These are phyloP conservation scores for Alsophila aescularia DNA, from an alignment of 2,888 invertebrate genomes.

Conservation along the genomic window DNA sequence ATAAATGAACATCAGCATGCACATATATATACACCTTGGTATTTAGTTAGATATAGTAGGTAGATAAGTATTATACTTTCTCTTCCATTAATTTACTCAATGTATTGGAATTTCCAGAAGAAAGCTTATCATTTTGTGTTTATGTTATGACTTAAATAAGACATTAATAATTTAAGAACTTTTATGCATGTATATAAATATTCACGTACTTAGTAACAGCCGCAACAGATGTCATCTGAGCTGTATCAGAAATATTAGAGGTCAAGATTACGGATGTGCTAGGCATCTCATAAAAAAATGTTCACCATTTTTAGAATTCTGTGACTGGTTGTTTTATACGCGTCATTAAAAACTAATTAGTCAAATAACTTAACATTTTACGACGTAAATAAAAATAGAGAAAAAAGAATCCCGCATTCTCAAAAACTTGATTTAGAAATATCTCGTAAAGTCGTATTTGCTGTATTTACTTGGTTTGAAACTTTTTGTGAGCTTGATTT, in stretches of 20 bases:
- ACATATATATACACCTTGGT: no score
- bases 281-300: slow-evolving; percentile 1
- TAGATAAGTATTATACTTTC: neutral
- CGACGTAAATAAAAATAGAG: slow-evolving; percentile 21
- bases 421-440: slow-evolving; percentile 14
- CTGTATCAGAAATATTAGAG: slow-evolving; percentile 1
- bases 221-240: neutral
- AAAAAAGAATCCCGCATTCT: slow-evolving; percentile 18
- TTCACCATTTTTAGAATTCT: neutral
- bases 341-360: slow-evolving; percentile 18
- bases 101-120: slow-evolving; percentile 12
- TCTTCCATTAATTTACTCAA: neutral
- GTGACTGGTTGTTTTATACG: slow-evolving; percentile 2
- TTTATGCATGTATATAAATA: neutral
- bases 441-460: slow-evolving; percentile 6
- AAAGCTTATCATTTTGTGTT: slow-evolving; percentile 1
- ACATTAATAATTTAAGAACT: no score
- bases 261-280: slow-evolving; percentile 22
- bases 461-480: neutral
- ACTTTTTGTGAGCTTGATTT: no score
- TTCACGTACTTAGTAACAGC: neutral
- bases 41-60: no score
- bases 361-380: slow-evolving; percentile 23
- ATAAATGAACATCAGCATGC: no score
- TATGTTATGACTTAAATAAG: no score